Evolutionary conservation across 2,113 vertebrate species (phyloP), one percentile per base, ranked within the genome.

Genomic region (Oriolus oriolus): DNA sequence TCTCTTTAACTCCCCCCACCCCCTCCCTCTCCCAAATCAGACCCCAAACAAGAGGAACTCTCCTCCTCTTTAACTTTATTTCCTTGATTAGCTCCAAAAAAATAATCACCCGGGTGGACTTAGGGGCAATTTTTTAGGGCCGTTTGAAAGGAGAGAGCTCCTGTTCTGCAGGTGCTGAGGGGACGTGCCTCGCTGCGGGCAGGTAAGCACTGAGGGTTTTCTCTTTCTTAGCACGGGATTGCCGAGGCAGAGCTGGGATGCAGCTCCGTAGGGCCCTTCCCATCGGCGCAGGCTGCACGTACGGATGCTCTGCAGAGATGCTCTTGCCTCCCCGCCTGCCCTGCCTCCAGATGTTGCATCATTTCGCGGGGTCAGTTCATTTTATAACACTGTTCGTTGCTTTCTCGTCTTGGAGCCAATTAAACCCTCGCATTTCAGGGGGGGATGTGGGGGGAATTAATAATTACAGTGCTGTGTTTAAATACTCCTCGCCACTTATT

Each of bases 11-110:
- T 93, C 56, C 90, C 95, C 95, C 90, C 95, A 83, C 95, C 91
- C 88, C 90, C 87, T 88, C 91, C 92, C 84, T 94, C 95, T 59
- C 90, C 96, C 94, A 84, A 87, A 81, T 73, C 93, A 87, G 95
- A 96, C 93, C 95, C 96, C 95, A 92, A 95, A 96, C 95, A 88
- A 94, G 95, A 93, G 66, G 88, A 84, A 90, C 76, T 90, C 96
- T 93, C 97, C 97, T 96, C 93, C 97, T 96, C 96, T 96, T 94
- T 96, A 96, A 97, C 96, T 97, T 96, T 96, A 96, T 96, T 97
- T 94, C 94, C 89, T 87, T 93, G 92, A 96, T 96, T 94, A 96
- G 97, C 97, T 94, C 95, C 17, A 93, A 90, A 92, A 90, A 83
- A 84, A 92, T 65, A 93, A 89, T 86, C 87, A 2, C 61, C 90